A percentile compares a stretch with the other conserved stretches of the same genome.
Evolutionary conservation across 2,797 vertebrate species (phyloP).

Genomic region (Picus viridis): DNA sequence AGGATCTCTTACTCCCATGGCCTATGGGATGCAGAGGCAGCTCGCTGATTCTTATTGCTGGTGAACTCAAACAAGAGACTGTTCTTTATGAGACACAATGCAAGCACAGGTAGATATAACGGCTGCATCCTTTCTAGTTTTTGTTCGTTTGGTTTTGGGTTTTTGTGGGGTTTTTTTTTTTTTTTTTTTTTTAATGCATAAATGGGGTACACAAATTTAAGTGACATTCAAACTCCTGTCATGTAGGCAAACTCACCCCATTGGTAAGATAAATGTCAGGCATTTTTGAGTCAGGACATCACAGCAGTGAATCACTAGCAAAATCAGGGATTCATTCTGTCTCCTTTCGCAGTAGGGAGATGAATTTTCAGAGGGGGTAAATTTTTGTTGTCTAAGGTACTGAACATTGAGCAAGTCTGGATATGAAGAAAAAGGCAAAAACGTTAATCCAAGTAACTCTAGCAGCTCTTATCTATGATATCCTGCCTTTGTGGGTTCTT

Average conservation of each 20-base stretch:
- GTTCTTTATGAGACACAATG: not conserved
- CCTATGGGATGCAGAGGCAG: not conserved
- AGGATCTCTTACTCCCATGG: not conserved
- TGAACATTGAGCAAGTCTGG: not conserved
- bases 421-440: not conserved
- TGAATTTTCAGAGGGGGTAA: not conserved
- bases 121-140: not conserved
- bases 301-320: not conserved
- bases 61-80: slow-evolving; percentile 51
- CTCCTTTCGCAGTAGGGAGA: not conserved
- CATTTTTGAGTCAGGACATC: not conserved
- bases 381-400: not conserved
- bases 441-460: not conserved
- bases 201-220: not conserved
- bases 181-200: too few species aligned
- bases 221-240: not conserved
- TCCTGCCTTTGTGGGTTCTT: slow-evolving; percentile 15
- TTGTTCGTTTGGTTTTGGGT: too few species aligned
- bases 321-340: not conserved
- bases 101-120: not conserved
- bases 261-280: not conserved
- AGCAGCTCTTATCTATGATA: not conserved
- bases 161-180: too few species aligned
- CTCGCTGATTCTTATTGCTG: slow-evolving; percentile 71
- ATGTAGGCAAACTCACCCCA: not conserved